Evolutionary conservation across 2,888 invertebrate genomes (phyloP), one percentile per base, ranked within the genome.

Genomic region (Drosophila pegasa): DNA sequence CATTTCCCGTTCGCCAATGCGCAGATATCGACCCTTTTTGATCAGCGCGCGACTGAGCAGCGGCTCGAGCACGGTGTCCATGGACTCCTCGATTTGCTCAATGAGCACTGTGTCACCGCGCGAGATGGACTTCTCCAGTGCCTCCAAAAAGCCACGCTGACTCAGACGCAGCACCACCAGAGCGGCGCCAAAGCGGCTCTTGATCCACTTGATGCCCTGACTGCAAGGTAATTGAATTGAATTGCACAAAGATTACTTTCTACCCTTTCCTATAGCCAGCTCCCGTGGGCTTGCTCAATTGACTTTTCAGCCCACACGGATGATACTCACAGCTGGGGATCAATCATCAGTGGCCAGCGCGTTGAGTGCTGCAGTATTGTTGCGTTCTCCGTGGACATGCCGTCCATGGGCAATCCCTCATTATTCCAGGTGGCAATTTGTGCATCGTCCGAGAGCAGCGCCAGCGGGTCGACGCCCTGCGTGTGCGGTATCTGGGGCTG

Each of bases 121-220:
- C 0, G 94, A 93, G 43, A 97, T 94, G 2, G 96, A 94, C 41
- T 94, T 93, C 91, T 97, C 98, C 57, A 98, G 95, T 0, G 94
- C 93, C 84, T 98, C 98, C 68, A 98, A 92, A 91, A 98, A 98
- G 76, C 95, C 96, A 71, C 95, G 95, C 88, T 96, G 96, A 0
- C 96, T 96, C 29, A 98, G 93, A 7, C 97, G 94, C 16, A 98
- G 93, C 8, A 96, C 95, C 50, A 95, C 94, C 43, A 98, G 92
- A 0, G 93, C 89, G 0, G 94, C 94, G 0, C 96, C 97, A 91
- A 95, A 98, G 84, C 94, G 95, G 20, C 94, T 96, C 92, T 98
- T 98, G 77, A 99, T 98, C 99, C 98, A 99, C 92, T 98, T 98
- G 43, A 98, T 94, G 25, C 97, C 98, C 93, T 98, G 98, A 31